Conservation (phyloP, 2,797 vertebrate genomes). For the Cephalopachus bancanus region DNA sequence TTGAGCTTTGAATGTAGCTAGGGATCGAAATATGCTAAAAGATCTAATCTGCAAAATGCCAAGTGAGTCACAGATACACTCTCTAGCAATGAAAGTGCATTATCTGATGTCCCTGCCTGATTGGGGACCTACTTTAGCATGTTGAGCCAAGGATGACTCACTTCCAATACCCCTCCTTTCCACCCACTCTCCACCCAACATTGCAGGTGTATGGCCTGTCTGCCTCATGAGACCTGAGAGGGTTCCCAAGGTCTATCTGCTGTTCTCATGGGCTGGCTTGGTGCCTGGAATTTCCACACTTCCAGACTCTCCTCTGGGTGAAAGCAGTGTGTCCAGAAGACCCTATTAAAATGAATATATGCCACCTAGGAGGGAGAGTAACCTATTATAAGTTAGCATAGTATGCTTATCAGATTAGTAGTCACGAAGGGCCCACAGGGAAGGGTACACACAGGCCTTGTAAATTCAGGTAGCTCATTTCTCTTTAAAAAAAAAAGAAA, state of each 20-base stretch:
- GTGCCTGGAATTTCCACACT: constrained; percentile 18
- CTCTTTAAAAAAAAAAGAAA: background rate
- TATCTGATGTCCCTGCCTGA: constrained; percentile 34
- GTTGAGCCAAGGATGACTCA: constrained; percentile 44
- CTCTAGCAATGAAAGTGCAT: constrained; percentile 51
- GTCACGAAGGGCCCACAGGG: constrained; percentile 55
- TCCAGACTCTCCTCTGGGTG: background rate
- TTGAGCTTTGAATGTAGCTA: constrained; percentile 40
- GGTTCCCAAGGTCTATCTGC: background rate
- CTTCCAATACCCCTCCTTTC: background rate
- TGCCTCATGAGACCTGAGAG: background rate
- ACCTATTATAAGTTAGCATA: constrained; percentile 52
- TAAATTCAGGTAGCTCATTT: constrained; percentile 45
- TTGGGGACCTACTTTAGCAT: constrained; percentile 35
- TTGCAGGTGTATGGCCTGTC: background rate
- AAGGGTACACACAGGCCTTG: background rate
- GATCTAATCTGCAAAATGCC: constrained; percentile 66
- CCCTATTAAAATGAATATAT: constrained; percentile 58
- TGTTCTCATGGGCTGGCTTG: background rate
- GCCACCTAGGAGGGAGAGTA: background rate
- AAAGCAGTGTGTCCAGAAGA: constrained; percentile 10
- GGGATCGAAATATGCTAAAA: constrained; percentile 51
- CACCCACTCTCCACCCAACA: background rate
- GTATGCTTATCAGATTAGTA: constrained; percentile 53
- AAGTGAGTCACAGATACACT: constrained; percentile 51